Percentiles rank a stretch among this genome's conserved stretches.
phyloP scores from a whole-genome alignment of 2,888 invertebrate genomes.

The Himalopsyche anomala region DNA sequence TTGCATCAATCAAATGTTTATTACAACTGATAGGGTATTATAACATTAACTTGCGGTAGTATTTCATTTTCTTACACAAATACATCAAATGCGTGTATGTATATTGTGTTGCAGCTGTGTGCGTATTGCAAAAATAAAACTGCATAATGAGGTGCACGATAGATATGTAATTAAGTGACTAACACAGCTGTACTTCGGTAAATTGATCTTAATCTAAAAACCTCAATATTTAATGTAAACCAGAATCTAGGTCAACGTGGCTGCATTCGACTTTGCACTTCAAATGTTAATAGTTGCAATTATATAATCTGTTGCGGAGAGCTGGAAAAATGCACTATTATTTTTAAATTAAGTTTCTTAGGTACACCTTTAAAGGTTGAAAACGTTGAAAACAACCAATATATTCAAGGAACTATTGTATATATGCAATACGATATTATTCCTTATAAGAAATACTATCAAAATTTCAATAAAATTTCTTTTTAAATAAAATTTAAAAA shows the following conservation, averaged over 20 bases:
- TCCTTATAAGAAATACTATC: no score
- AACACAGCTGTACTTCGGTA: slow-evolving; percentile 42
- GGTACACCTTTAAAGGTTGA: no score
- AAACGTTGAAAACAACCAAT: no score
- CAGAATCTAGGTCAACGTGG: slow-evolving; percentile 63
- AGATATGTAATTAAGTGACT: slow-evolving; percentile 42
- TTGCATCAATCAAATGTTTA: not conserved
- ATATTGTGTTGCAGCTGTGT: slow-evolving; percentile 3
- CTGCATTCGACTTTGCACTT: slow-evolving; percentile 38
- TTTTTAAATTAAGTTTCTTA: not conserved
- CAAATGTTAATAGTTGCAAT: slow-evolving; percentile 37
- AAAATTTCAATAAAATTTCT: no score
- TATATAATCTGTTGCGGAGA: slow-evolving; percentile 14
- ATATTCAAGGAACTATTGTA: no score
- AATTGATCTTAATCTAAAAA: slow-evolving; percentile 50
- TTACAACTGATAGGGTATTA: not conserved
- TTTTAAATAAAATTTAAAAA: no score
- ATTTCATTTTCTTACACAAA: slow-evolving; percentile 15
- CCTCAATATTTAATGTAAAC: slow-evolving; percentile 65
- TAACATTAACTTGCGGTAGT: slow-evolving; percentile 2
- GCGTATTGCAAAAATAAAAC: slow-evolving; percentile 40
- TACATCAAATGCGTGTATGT: not conserved
- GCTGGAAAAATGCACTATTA: not conserved
- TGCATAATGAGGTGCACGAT: slow-evolving; percentile 36
- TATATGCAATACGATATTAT: no score